Conservation (phyloP, 2,888 invertebrate genomes). For the Andrena chrysosceles region DNA sequence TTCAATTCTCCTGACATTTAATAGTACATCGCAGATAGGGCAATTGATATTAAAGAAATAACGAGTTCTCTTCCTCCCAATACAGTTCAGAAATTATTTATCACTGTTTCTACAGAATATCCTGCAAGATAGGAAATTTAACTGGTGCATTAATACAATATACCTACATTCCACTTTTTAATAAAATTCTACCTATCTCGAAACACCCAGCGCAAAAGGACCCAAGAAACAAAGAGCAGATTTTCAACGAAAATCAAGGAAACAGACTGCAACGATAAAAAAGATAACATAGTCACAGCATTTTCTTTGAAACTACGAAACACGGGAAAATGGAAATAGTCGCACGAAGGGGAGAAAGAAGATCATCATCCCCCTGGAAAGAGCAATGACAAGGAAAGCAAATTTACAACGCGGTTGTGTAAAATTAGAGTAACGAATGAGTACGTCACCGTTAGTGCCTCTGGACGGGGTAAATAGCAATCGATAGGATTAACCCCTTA, state of each 20-base stretch:
- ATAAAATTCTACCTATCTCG: not conserved
- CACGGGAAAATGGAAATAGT: not conserved
- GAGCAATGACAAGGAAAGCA: not conserved
- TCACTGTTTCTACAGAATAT: not conserved
- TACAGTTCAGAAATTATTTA: not conserved
- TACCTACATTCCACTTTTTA: not conserved
- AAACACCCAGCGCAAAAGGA: not conserved
- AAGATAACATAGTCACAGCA: not conserved
- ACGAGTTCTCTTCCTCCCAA: not conserved
- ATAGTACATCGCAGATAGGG: not conserved
- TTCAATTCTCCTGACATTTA: not conserved
- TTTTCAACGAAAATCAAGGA: not conserved
- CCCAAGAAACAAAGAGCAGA: no score
- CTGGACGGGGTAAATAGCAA: slow-evolving; percentile 34
- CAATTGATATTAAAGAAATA: not conserved
- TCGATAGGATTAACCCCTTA: slow-evolving; percentile 61
- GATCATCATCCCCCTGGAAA: not conserved
- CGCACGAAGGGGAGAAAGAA: not conserved
- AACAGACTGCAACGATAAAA: not conserved
- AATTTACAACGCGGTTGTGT: not conserved
- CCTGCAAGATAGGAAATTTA: not conserved
- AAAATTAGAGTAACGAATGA: slow-evolving; percentile 35
- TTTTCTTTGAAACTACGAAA: not conserved
- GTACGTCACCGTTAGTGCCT: slow-evolving; percentile 47
- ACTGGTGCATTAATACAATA: not conserved